phyloP scores from a whole-genome alignment of 2,113 vertebrate species.

The Oryctolagus cuniculus region DNA sequence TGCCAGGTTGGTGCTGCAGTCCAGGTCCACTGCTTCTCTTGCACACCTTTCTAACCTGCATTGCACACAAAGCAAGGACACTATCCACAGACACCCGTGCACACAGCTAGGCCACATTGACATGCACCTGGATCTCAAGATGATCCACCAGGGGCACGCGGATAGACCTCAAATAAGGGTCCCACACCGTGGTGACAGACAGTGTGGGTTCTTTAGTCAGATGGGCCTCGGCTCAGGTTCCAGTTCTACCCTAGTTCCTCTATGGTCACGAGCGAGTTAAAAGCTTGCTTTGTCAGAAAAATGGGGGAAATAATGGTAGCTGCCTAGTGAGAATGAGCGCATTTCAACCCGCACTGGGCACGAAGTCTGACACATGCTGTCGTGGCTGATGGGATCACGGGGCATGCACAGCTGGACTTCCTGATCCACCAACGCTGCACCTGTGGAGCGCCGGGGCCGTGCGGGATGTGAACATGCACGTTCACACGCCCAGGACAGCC shows the following conservation, averaged over 20 bases:
- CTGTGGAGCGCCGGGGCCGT: background rate
- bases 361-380: background rate
- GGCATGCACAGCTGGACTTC: background rate
- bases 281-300: conserved; percentile 31
- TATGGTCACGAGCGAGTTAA: background rate
- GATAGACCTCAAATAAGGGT: background rate
- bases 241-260: background rate
- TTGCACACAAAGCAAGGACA: background rate
- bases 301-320: background rate
- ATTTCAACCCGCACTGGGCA: background rate
- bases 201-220: background rate
- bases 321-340: background rate
- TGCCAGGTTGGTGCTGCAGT: background rate
- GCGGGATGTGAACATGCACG: background rate
- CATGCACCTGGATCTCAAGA: background rate
- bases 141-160: background rate
- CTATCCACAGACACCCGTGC: background rate
- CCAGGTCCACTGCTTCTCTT: background rate
- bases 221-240: background rate
- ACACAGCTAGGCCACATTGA: background rate
- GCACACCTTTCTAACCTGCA: background rate
- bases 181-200: background rate
- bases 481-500: background rate
- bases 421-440: background rate
- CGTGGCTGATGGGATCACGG: background rate